A percentile compares a stretch with the other conserved stretches of the same genome.
phyloP scores from a whole-genome alignment of 1,140 invertebrate genomes.

The Drosophila busckii region DNA sequence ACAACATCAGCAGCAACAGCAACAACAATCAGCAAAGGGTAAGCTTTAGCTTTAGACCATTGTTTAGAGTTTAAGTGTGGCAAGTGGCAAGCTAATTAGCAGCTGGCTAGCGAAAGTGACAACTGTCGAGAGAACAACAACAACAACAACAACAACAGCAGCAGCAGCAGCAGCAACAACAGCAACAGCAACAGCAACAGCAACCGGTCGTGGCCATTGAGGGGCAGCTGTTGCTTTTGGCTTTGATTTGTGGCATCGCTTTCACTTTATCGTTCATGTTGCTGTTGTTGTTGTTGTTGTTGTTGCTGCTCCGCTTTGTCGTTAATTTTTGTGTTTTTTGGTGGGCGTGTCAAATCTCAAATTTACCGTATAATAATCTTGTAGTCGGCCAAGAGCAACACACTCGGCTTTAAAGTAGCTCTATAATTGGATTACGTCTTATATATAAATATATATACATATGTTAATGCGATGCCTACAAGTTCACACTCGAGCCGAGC shows the following conservation, averaged over 20 bases:
- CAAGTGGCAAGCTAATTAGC: conserved; percentile 39
- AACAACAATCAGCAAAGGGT: conserved; percentile 53
- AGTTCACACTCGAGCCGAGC: no score
- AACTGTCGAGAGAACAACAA: conserved; percentile 10
- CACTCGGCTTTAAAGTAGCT: conserved; percentile 7
- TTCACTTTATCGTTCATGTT: conserved; percentile 49
- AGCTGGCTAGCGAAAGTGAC: conserved; percentile 57
- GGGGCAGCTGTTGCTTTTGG: conserved; percentile 13
- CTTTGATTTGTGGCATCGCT: conserved; percentile 66
- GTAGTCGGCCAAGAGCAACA: conserved; percentile 34
- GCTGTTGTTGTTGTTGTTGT: not conserved
- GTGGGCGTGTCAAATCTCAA: conserved; percentile 23
- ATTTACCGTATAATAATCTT: conserved; percentile 17
- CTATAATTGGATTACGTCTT: conserved; percentile 25
- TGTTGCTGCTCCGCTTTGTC: not conserved
- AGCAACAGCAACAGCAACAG: conserved; percentile 12
- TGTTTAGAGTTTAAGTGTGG: not conserved
- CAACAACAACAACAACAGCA: not conserved
- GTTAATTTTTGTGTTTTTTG: not conserved
- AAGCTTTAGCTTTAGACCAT: conserved; percentile 24
- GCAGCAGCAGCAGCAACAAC: conserved; percentile 2
- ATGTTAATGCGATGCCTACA: conserved; percentile 23
- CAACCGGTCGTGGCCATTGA: conserved; percentile 28
- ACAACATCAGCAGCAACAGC: no score
- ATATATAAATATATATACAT: not conserved